Percentiles rank a stretch among this genome's conserved stretches.
Evolutionary conservation across 2,113 vertebrate species (phyloP).

Genomic region (Craseonycteris thonglongyai): DNA sequence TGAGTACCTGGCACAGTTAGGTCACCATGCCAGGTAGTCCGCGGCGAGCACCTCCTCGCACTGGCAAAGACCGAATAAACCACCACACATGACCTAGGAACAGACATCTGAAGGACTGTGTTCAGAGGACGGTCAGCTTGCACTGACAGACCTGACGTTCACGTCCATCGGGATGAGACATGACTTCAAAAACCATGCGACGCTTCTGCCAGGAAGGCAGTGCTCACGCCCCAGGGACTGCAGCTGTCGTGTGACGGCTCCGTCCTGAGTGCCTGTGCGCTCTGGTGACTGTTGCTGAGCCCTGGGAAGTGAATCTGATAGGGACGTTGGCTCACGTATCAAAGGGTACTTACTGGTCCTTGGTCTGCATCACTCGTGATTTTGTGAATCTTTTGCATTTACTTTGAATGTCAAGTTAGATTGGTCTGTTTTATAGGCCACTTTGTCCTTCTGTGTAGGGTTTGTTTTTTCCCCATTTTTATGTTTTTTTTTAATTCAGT

Average conservation of each 20-base stretch:
- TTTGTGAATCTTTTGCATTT: constrained; percentile 83
- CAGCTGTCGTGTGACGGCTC: too few relatives aligned
- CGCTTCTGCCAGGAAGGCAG: constrained; percentile 75
- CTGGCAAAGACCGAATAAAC: constrained; percentile 70
- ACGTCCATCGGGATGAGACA: constrained; percentile 71
- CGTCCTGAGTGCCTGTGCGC: constrained; percentile 57
- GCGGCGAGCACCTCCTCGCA: not conserved
- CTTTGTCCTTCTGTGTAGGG: constrained; percentile 70
- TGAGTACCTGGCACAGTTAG: constrained; percentile 92
- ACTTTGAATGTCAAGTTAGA: constrained; percentile 83
- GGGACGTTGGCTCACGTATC: constrained; percentile 79
- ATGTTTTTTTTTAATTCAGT: constrained; percentile 69
- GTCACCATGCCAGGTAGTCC: constrained; percentile 91
- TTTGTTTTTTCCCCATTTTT: constrained; percentile 65
- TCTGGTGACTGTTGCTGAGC: constrained; percentile 60
- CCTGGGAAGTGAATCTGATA: constrained; percentile 79
- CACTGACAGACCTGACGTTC: constrained; percentile 63
- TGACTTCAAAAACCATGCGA: constrained; percentile 37
- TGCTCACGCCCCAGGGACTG: constrained; percentile 73
- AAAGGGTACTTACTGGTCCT: constrained; percentile 84
- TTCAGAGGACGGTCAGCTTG: constrained; percentile 59
- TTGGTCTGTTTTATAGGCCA: constrained; percentile 86
- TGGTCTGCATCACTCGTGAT: constrained; percentile 80
- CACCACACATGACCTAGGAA: constrained; percentile 61
- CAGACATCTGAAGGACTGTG: constrained; percentile 47